Evolutionary conservation across 2,888 invertebrate genomes (phyloP).

Genomic region (Phyllotreta cruciferae): DNA sequence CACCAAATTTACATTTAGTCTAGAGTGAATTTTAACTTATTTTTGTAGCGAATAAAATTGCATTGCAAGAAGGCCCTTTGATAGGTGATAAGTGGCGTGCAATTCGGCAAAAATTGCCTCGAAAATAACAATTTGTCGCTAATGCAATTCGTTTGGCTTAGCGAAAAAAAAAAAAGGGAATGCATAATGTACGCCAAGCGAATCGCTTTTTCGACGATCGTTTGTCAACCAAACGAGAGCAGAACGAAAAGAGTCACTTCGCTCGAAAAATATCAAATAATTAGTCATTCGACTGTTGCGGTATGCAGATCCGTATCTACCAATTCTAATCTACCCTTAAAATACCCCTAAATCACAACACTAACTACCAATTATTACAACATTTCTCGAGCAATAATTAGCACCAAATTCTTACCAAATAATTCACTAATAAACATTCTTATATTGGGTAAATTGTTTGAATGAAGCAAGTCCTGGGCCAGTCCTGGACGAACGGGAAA

Average conservation of each 20-base stretch:
- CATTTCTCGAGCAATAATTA: too few relatives aligned
- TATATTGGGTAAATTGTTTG: constrained; percentile 3
- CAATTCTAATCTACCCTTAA: too few relatives aligned
- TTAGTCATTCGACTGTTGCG: constrained; percentile 52
- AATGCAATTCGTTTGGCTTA: constrained; percentile 34
- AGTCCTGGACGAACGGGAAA: constrained; percentile 3
- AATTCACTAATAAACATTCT: not conserved
- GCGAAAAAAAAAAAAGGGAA: not conserved
- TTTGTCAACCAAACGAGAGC: constrained; percentile 41
- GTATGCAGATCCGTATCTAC: not conserved
- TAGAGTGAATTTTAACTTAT: too few relatives aligned
- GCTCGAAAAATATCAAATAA: constrained; percentile 55
- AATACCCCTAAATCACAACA: too few relatives aligned
- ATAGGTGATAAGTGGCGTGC: too few relatives aligned
- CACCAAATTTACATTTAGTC: too few relatives aligned
- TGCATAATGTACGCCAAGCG: constrained; percentile 39
- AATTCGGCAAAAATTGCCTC: constrained; percentile 11
- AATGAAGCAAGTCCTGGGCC: not conserved
- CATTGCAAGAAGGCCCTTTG: too few relatives aligned
- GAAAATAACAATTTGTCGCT: constrained; percentile 30
- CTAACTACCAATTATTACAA: too few relatives aligned
- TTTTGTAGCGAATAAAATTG: too few relatives aligned
- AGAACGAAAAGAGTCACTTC: constrained; percentile 49
- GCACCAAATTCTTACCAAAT: too few relatives aligned
- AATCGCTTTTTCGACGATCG: constrained; percentile 39